Base-by-base conservation (phyloP, 2,888 invertebrate species). In the Amiota minor region DNA sequence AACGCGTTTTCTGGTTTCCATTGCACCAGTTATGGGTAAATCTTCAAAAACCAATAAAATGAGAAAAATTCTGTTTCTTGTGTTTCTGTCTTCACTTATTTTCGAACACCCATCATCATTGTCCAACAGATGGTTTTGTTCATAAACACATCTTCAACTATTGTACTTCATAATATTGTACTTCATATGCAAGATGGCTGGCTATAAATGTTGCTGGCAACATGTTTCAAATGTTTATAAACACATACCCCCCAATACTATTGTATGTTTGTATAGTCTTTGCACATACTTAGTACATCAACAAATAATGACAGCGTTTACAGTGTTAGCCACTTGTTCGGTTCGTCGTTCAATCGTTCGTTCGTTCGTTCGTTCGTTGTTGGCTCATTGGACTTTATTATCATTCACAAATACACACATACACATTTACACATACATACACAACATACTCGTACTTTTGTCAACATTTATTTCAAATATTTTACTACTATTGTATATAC, bases 21-120 rank as follows among this genome's bases (percentile, higher is more conserved):
- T 89, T 87, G 89, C 89, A 80, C 89, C 89, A 80, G 89, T 89
- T 59, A 89, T 89, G 88, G 89, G 89, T 89, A 89, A 89, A 82
- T 72, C 18, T 61, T 59, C 61, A 74, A 70, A 62, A 46, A 67
- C 59, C 9, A 14, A 35, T 23, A 45, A 72, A 23, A 23, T 35
- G 6, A 8, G 35, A 64, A 62, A 74, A 55, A 71, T 72, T 73
- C 65, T 55, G 73, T 35, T 35, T 35, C 35, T 35, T 35, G 35
- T 35, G 35, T 6, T 49, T 49, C 2, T 53, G 53, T 12, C 8
- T n/a, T 53, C 53, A n/a, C 16, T 68, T 45, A 59, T 72, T 65
- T 16, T 11, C 16, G n/a, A 2, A 23, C 16, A 14, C 0, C 2
- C 10, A 16, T 61, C 20, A 10, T 59, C 18, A 11, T 18, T 20